Base-by-base conservation (phyloP, 2,113 vertebrate genomes). In the Misgurnus anguillicaudatus region DNA sequence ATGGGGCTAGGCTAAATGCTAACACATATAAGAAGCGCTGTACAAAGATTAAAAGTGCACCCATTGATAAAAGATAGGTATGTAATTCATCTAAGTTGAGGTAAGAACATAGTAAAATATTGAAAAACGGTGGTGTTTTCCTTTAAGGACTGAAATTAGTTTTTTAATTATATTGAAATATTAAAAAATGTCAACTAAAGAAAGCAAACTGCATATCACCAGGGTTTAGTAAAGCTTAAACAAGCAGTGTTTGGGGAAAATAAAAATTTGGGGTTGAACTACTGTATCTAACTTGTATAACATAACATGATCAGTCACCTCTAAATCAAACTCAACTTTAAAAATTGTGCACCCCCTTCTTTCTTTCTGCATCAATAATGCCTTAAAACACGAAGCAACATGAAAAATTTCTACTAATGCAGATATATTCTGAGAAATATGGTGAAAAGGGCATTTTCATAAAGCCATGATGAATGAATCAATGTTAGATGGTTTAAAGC, bases 91-190 rank as follows among this genome's bases (percentile, higher is more conserved):
- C 24, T 31, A 31, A 31, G 24, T 31, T 31, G 24, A 31, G 24
- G 24, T 31, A 31, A 31, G 3, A 31, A 31, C 24, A 31, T 31
- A 45, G 42, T 45, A 10, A 45, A 45, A 5, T 45, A 45, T 45
- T 45, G 10, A 2, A 45, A 10, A 9, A 45, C 6, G 6, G 7
- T 9, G 10, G 7, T 45, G 21, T 38, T 38, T 64, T 4, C 53
- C 51, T 64, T 57, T 51, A 63, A 45, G 14, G 16, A 24, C 58
- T 51, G 60, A 64, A 75, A 75, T 75, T 38, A 51, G 14, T 75
- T 75, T 64, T 41, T 64, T 64, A 75, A 75, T 64, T 58, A 64
- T 64, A 64, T 76, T 63, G 45, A 38, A 38, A 76, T 76, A 64
- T 76, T 51, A 64, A 76, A 75, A 76, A n/a, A 39, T 45, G 58